These are phyloP conservation scores for Leptopilina clavipes DNA, from an alignment of 1,140 invertebrate species.

Conservation along the genomic window DNA sequence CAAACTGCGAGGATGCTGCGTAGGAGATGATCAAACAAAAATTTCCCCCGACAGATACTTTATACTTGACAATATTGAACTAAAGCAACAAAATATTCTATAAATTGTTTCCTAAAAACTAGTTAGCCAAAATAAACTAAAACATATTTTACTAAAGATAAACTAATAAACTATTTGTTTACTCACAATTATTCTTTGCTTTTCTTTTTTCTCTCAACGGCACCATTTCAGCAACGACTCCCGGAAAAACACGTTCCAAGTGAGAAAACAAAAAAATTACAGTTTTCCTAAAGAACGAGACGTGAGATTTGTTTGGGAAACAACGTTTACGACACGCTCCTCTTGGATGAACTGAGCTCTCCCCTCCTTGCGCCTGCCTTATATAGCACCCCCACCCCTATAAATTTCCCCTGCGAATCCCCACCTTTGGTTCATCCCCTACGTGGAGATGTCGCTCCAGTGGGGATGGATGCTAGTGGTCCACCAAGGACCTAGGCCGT, in stretches of 20 bases:
- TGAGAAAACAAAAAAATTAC: too few species aligned
- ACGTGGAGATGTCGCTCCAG: conserved; percentile 50
- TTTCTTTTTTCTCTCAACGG: too few species aligned
- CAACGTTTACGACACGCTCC: conserved; percentile 70
- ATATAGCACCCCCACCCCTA: conserved; percentile 74
- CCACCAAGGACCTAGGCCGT: conserved; percentile 48
- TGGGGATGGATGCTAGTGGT: conserved; percentile 63
- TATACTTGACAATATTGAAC: neutral
- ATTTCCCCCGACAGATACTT: neutral
- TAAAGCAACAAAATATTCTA: neutral
- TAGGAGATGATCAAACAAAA: conserved; percentile 15
- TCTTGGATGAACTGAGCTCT: conserved; percentile 73
- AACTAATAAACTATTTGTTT: too few species aligned
- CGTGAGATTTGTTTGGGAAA: conserved; percentile 52
- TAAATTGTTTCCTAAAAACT: too few species aligned
- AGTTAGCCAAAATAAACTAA: too few species aligned
- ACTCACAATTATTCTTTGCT: conserved; percentile 14
- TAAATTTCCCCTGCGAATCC: conserved; percentile 59
- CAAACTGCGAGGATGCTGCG: conserved; percentile 12
- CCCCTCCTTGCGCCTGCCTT: conserved; percentile 69
- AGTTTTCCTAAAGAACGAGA: too few species aligned
- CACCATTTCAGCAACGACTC: too few species aligned
- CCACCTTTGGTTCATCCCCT: conserved; percentile 61
- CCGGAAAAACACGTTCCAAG: conserved; percentile 29
- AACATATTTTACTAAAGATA: too few species aligned